Evolutionary conservation across 2,888 invertebrate species (phyloP).

Genomic region (Willowsia nigromaculata): DNA sequence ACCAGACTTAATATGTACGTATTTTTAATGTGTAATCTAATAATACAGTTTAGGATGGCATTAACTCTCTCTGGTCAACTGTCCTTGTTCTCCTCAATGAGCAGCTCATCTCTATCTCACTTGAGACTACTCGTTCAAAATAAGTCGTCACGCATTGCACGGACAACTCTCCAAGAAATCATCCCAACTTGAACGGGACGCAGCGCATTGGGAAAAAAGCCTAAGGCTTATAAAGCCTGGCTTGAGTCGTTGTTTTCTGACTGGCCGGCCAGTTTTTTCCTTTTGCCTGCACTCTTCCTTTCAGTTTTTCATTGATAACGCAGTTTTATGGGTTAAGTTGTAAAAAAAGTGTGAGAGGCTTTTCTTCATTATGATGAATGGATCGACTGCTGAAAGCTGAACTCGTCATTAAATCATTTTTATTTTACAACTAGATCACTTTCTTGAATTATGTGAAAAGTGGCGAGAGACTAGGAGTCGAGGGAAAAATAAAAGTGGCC

Average conservation of each 20-base stretch:
- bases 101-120: too few species aligned
- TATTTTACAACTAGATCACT: conserved; percentile 11
- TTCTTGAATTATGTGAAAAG: background rate
- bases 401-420: conserved; percentile 36
- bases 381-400: background rate
- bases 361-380: background rate
- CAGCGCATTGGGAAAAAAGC: too few species aligned
- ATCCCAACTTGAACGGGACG: too few species aligned
- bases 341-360: background rate
- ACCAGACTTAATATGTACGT: background rate
- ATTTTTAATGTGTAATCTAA: background rate
- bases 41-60: background rate
- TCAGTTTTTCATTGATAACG: background rate
- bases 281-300: background rate
- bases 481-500: background rate
- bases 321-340: background rate
- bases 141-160: too few species aligned
- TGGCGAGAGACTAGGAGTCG: conserved; percentile 3
- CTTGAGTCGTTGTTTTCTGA: too few species aligned
- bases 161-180: too few species aligned
- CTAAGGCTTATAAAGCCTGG: too few species aligned
- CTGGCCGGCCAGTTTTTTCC: background rate
- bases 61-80: too few species aligned
- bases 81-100: too few species aligned
- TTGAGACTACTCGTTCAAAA: too few species aligned